Base-by-base conservation (phyloP, 2,113 vertebrate species). In the Corythornis vintsioides region DNA sequence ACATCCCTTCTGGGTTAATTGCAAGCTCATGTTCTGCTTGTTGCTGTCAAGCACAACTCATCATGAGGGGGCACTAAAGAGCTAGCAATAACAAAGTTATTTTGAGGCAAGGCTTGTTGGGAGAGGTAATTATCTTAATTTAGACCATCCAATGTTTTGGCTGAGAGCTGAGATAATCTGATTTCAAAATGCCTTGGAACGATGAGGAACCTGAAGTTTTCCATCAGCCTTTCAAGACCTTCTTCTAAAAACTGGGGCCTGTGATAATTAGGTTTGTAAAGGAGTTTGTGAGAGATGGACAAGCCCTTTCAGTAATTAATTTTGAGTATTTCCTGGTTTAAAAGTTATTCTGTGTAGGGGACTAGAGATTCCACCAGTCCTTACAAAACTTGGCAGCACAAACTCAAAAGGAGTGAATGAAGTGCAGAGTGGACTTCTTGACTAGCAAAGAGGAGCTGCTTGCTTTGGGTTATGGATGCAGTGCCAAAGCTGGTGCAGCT, bases 51-150 rank as follows among this genome's bases (percentile, higher is more conserved):
- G 88, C 84, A 79, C 89, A 89, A 83, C 84, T 85, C 87, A 96
- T 94, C 94, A 91, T 94, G 85, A 96, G 95, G 81, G 89, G 92
- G 96, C 96, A 93, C 96, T 96, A 94, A 95, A 96, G 95, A 96
- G 96, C 92, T 86, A 79, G 89, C 87, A 88, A 47, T 74, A 86
- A 75, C 13, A 1, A 74, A 83, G 48, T 31, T 35, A 50, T 25
- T 86, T 73, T 26, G 75, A 87, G 45, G 45, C 33, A 38, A 89
- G 50, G 24, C 77, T 55, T 91, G 45, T 63, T 35, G 19, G 81
- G 75, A 89, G 75, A 88, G 52, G 33, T 43, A 55, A 63, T 83
- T 47, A 90, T 14, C 31, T 53, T 60, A 31, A 70, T 71, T 76
- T 70, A 85, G 45, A 76, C 59, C 25, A 73, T n/a, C 67, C 77